These are phyloP conservation scores for Sycophila texana DNA, from an alignment of 2,888 invertebrate genomes.

Conservation along the genomic window DNA sequence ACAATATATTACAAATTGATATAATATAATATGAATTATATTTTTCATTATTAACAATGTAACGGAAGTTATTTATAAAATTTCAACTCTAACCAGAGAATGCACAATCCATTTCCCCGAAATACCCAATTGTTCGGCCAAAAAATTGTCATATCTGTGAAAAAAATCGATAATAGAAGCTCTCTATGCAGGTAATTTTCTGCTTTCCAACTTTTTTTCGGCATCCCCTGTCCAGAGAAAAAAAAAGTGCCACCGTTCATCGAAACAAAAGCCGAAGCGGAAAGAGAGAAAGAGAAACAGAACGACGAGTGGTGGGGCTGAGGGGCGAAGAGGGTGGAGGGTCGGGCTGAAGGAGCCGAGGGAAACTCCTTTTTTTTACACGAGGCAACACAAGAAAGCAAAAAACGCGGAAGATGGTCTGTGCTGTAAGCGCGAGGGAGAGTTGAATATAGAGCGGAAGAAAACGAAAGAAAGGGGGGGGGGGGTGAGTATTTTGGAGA, in stretches of 20 bases:
- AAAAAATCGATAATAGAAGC: conserved; percentile 12
- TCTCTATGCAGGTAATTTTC: not conserved
- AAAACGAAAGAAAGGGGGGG: not conserved
- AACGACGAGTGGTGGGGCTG: not conserved
- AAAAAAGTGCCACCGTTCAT: conserved; percentile 31
- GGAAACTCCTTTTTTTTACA: too few relatives aligned
- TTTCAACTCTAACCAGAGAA: too few relatives aligned
- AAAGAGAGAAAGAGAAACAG: not conserved
- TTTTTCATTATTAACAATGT: too few relatives aligned
- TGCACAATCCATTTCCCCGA: not conserved
- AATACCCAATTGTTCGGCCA: not conserved
- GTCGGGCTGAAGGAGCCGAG: too few relatives aligned
- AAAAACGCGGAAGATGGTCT: too few relatives aligned
- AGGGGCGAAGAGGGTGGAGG: not conserved
- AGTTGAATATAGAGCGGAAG: not conserved
- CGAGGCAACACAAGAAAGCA: not conserved
- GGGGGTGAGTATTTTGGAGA: conserved; percentile 59
- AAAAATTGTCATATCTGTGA: too few relatives aligned
- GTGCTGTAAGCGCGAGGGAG: not conserved
- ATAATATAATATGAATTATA: too few relatives aligned
- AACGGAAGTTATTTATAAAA: too few relatives aligned
- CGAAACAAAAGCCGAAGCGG: not conserved
- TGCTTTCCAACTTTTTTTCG: conserved; percentile 3
- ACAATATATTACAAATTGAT: too few relatives aligned
- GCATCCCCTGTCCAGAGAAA: not conserved